Evolutionary conservation across 2,888 invertebrate species (phyloP).

Genomic region (Mamestra brassicae): DNA sequence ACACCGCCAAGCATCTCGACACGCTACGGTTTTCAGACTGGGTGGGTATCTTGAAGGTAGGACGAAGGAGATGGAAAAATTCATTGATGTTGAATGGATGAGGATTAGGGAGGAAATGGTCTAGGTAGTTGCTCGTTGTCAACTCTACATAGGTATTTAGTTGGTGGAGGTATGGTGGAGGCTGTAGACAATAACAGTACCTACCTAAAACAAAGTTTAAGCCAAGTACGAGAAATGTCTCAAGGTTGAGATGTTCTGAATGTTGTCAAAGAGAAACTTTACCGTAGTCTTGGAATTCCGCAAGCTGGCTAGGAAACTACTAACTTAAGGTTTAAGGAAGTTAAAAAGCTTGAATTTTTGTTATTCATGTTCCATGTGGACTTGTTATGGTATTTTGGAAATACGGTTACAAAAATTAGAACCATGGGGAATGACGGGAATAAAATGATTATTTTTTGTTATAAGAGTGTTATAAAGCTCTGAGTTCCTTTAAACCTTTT

Average conservation of each 20-base stretch:
- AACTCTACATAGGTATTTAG: neutral
- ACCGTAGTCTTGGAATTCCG: neutral
- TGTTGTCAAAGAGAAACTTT: neutral
- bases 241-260: neutral
- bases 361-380: no score
- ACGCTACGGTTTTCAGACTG: conserved; percentile 97
- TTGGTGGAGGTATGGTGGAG: neutral
- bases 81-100: conserved; percentile 12
- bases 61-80: conserved; percentile 10
- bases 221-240: neutral
- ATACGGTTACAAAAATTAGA: neutral
- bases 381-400: neutral
- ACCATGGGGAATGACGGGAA: neutral
- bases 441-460: neutral
- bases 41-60: conserved; percentile 91
- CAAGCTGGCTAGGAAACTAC: neutral
- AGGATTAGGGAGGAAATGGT: neutral
- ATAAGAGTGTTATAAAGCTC: no score
- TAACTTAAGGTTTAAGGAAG: neutral
- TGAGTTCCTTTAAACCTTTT: no score
- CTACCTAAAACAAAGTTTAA: neutral
- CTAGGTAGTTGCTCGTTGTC: neutral
- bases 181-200: neutral
- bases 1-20: conserved; percentile 94
- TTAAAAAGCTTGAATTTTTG: neutral